Conservation (phyloP, 2,888 invertebrate genomes). For the Pinctada fucata region DNA sequence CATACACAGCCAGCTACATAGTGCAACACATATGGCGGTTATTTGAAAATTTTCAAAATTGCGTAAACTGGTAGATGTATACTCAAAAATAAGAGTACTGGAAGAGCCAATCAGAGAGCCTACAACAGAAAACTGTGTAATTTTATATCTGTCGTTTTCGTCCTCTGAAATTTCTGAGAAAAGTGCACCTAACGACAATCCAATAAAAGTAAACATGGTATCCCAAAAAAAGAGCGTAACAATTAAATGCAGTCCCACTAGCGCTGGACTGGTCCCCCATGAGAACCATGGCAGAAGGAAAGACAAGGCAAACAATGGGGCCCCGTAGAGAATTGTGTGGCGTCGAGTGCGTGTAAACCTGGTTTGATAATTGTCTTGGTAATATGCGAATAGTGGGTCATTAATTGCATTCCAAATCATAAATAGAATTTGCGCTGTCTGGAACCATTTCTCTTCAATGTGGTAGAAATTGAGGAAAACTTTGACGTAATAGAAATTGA, state of each 20-base stretch:
- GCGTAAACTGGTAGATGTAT: conserved; percentile 69
- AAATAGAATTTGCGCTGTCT: conserved; percentile 76
- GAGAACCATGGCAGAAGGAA: conserved; percentile 76
- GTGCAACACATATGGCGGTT: conserved; percentile 64
- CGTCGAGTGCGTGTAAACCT: conserved; percentile 74
- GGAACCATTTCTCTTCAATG: conserved; percentile 77
- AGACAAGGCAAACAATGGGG: conserved; percentile 75
- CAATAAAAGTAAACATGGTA: conserved; percentile 76
- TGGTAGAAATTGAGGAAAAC: conserved; percentile 77
- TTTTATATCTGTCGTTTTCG: conserved; percentile 69
- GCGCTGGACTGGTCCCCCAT: conserved; percentile 55
- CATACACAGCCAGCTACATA: conserved; percentile 62
- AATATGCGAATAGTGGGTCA: conserved; percentile 78
- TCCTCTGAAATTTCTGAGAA: conserved; percentile 75
- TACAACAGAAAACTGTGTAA: conserved; percentile 72
- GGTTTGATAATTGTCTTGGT: conserved; percentile 68
- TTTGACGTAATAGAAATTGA: conserved; percentile 78
- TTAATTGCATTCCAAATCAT: conserved; percentile 79
- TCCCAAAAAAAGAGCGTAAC: conserved; percentile 77
- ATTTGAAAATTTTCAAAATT: conserved; percentile 72
- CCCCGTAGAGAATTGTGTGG: conserved; percentile 75
- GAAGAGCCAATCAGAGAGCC: conserved; percentile 62
- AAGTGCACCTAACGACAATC: conserved; percentile 75
- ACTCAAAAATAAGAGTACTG: conserved; percentile 64
- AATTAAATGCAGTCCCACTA: conserved; percentile 77